These are phyloP conservation scores for Corythornis leucogaster DNA, from an alignment of 2,797 vertebrate genomes.

Conservation along the genomic window DNA sequence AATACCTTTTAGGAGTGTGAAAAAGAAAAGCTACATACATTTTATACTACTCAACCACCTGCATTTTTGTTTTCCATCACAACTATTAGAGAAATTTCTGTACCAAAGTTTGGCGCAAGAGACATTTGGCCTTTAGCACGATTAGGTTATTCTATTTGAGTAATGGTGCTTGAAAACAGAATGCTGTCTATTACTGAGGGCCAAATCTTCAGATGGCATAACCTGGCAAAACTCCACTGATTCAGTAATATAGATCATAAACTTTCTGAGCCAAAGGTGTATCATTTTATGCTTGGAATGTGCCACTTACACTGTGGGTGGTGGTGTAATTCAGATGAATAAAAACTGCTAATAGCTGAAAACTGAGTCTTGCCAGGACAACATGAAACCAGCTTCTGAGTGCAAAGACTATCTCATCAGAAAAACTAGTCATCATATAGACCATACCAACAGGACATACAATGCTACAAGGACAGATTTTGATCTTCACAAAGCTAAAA, in stretches of 20 bases:
- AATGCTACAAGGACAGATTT: neutral
- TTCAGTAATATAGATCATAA: neutral
- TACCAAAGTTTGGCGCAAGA: neutral
- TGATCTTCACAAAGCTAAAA: slow-evolving; percentile 39
- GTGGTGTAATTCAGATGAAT: neutral
- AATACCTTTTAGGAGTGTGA: neutral
- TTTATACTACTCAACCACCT: neutral
- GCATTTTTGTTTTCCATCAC: neutral
- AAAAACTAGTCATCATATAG: neutral
- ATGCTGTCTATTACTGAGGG: neutral
- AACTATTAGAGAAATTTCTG: neutral
- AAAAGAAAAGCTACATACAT: neutral
- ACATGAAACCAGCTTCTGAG: neutral
- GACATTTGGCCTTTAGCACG: neutral
- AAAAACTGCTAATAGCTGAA: slow-evolving; percentile 5
- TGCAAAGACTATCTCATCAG: neutral
- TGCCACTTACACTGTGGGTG: neutral
- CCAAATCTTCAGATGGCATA: slow-evolving; percentile 18
- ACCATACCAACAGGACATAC: neutral
- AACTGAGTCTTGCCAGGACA: slow-evolving; percentile 9
- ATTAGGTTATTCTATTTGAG: slow-evolving; percentile 1
- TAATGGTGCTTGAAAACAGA: slow-evolving; percentile 31
- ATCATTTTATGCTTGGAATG: neutral
- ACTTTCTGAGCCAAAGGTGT: neutral
- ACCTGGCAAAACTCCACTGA: neutral